A percentile compares a stretch with the other conserved stretches of the same genome.
These are phyloP conservation scores for Peribatodes rhomboidaria DNA, from an alignment of 2,888 invertebrate species.

Conservation along the genomic window DNA sequence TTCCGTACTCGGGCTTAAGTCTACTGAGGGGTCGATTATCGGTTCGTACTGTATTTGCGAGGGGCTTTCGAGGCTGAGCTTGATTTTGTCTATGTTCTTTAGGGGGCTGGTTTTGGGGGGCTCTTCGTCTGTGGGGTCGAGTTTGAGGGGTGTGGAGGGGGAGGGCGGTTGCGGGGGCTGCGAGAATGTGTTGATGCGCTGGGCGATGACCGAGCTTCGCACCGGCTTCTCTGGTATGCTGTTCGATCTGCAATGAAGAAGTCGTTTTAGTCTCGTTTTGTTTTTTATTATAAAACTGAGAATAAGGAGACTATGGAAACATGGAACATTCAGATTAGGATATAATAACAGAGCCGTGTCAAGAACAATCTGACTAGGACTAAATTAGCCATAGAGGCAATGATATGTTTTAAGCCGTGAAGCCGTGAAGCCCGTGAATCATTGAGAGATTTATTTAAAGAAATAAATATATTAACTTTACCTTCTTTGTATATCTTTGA, in stretches of 20 bases:
- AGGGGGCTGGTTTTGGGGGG: constrained; percentile 73
- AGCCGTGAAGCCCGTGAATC: too few species aligned
- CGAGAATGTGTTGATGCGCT: constrained; percentile 87
- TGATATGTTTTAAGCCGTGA: too few species aligned
- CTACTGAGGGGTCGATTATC: constrained; percentile 74
- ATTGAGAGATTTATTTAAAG: too few species aligned
- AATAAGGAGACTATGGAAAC: too few species aligned
- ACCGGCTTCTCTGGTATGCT: constrained; percentile 89
- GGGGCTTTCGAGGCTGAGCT: constrained; percentile 79
- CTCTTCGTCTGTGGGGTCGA: constrained; percentile 58
- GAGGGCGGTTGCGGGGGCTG: constrained; percentile 61
- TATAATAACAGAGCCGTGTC: too few species aligned
- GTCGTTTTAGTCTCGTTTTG: neutral
- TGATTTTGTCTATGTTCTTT: constrained; percentile 83
- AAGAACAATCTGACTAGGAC: too few species aligned
- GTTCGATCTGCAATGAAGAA: constrained; percentile 60
- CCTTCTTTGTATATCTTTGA: too few species aligned
- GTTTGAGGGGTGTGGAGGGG: constrained; percentile 58
- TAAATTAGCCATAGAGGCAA: too few species aligned
- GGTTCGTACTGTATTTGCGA: constrained; percentile 84
- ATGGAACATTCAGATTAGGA: too few species aligned
- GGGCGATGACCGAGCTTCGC: constrained; percentile 88
- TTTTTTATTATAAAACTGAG: too few species aligned
- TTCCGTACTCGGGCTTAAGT: constrained; percentile 78
- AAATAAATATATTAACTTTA: too few species aligned